Evolutionary conservation across 2,888 invertebrate genomes (phyloP), one percentile per base, ranked within the genome.

Genomic region (Bugula neritina): DNA sequence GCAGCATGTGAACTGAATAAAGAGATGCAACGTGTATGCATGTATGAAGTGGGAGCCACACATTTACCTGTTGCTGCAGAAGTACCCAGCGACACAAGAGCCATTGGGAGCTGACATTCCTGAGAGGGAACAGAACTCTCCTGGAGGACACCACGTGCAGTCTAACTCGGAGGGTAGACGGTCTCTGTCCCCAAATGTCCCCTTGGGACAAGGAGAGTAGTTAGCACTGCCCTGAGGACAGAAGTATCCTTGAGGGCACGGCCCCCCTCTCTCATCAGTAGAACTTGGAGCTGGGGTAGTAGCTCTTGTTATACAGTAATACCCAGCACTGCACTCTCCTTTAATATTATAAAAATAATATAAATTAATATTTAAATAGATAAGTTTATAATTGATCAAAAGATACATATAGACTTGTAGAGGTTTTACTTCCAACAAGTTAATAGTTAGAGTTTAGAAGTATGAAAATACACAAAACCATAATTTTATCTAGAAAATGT

Each of bases 131-230:
- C 82, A 83, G 75, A 75, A 81, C 72, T 80, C 77, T 29, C 82
- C 82, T 17, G 82, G 80, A 72, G 82, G 80, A 74, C 82, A 82
- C 69, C 76, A 71, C 1, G 80, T 79, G 73, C 82, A 82, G 72
- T 81, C 81, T 2, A 75, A 73, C 54, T 78, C 74, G 3, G 81
- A 77, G 3, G 80, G 79, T 13, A 82, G 78, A 29, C 74, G 72
- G 3, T 73, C 72, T n/a, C 78, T 74, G 63, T 79, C 77, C n/a
- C 82, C 81, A 72, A 77, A 82, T 2, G 80, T 81, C 34, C 82
- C 82, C 71, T 78, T 80, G 0, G 82, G 82, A 73, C 82, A 82
- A 31, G 80, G 77, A 23, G 74, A 76, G 31, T 79, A 77, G 35
- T 58, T 72, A 2, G 76, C 73, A 17, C 78, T 77, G 1, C 80